phyloP scores from a whole-genome alignment of 2,113 vertebrate genomes.

The Ascaphus truei region DNA sequence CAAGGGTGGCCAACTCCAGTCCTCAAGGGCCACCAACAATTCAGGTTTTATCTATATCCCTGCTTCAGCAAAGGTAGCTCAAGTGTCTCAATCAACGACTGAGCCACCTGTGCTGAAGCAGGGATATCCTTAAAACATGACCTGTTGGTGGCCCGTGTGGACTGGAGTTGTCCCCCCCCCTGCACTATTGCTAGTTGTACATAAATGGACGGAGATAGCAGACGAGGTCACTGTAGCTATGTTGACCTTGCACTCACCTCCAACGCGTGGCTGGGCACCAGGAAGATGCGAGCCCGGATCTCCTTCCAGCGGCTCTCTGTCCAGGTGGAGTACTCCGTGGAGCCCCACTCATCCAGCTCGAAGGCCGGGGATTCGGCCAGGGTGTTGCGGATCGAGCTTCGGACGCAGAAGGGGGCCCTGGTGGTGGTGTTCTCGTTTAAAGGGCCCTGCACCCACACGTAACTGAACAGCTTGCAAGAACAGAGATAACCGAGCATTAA shows the following conservation, averaged over 20 bases:
- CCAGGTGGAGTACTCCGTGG: slow-evolving; percentile 87
- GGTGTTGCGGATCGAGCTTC: slow-evolving; percentile 60
- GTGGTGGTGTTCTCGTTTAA: slow-evolving; percentile 58
- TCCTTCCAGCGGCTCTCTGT: slow-evolving; percentile 92
- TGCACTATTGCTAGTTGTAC: no score
- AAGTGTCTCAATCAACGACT: no score
- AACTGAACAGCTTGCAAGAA: slow-evolving; percentile 68
- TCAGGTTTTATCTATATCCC: no score
- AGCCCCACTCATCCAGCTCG: slow-evolving; percentile 74
- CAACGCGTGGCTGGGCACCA: slow-evolving; percentile 85
- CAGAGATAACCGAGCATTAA: no score
- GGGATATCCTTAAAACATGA: no score
- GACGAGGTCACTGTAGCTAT: neutral
- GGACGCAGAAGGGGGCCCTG: slow-evolving; percentile 61
- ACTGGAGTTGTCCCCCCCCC: no score
- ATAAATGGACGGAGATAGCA: neutral
- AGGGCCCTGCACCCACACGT: slow-evolving; percentile 78
- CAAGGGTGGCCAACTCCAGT: no score
- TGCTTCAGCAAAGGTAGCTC: no score
- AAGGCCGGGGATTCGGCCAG: slow-evolving; percentile 85
- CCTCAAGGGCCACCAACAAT: no score
- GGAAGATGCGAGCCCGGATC: slow-evolving; percentile 82
- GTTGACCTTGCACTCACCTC: slow-evolving; percentile 66
- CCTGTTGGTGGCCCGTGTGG: no score
- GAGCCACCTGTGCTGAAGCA: no score